Base-by-base conservation (phyloP, 2,797 vertebrate genomes). In the Scolopax rusticola region DNA sequence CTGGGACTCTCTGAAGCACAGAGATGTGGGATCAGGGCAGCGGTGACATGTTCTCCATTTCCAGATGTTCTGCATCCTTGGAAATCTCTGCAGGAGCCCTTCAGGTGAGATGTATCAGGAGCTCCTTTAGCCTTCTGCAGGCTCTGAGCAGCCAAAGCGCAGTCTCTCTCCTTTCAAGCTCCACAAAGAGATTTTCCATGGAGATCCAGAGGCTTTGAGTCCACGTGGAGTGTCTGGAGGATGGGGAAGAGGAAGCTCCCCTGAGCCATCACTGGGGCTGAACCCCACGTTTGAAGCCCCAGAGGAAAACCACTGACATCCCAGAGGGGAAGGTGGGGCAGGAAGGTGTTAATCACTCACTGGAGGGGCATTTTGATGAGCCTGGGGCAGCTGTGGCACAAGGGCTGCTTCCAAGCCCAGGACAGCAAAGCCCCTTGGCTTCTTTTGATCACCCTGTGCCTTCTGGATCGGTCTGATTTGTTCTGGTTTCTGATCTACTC, bases 141-240 rank as follows among this genome's bases (percentile, higher is more conserved):
- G 84, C 79, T 61, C 38, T 15, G 32, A 59, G 80, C 59, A 68
- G 87, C 80, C 45, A 18, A 33, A 9, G 18, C 5, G 4, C 65
- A n/a, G 27, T 19, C 40, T 74, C 45, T 67, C 38, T 74, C 56
- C 38, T 60, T 41, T 27, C 60, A 36, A 4, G 67, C 48, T 36
- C 76, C 21, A 30, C 12, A 1, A 1, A 67, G 87, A 59, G 48
- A 4, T 50, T 7, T 14, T 36, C 56, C 33, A 32, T 12, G 23
- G 41, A 30, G 63, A 27, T 25, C 17, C 23, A 32, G 43, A 48
- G 30, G 12, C 23, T 87, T n/a, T 24, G 43, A 33, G 20, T 15
- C 73, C 8, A 0, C 2, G 5, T 2, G 1, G 45, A 45, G 20
- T 1, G 1, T 28, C 70, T 53, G 57, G 51, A 75, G 60, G 40